Base-by-base conservation (phyloP, 2,113 vertebrate genomes). In the Macroglossus sobrinus region DNA sequence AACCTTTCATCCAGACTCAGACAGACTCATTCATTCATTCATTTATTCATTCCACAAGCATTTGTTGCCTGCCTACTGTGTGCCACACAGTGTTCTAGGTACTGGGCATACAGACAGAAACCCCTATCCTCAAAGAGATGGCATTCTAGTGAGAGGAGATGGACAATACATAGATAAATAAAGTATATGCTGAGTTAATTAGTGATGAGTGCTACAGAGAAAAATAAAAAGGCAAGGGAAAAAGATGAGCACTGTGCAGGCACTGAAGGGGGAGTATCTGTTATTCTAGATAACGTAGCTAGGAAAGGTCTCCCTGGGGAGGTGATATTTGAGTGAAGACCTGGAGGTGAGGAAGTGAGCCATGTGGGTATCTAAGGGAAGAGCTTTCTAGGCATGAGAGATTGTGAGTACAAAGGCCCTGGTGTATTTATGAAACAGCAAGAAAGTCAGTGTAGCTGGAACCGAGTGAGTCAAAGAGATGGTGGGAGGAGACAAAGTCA, bases 251-350 rank as follows among this genome's bases (percentile, higher is more conserved):
- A 26, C 12, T 4, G 3, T 28, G 8, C 18, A 5, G 38, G 35
- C 47, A 3, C 33, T 57, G 16, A 45, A 14, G 1, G 40, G 21
- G 71, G 18, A 28, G 18, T 18, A 5, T 30, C 50, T 57, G 12
- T 28, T n/a, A 19, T 21, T 75, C 61, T 12, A 18, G 1, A 7
- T 1, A 9, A 13, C 4, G 4, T 15, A 35, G 8, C 4, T 14
- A 35, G n/a, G 16, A 19, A 45, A 16, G 40, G 15, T 3, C 53
- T 59, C n/a, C 0, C 38, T 24, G 16, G 16, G 30, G 45, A 28
- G 55, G 28, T n/a, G 43, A 16, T 47, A 9, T 38, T 15, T 55
- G 19, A 50, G 26, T 38, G 4, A n/a, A 61, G 43, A 30, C 16
- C 21, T 64, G 55, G 38, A 63, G 50, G 7, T 57, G 66, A 76